Conservation (phyloP, 2,888 invertebrate genomes). For the Caenorhabditis sinica region DNA sequence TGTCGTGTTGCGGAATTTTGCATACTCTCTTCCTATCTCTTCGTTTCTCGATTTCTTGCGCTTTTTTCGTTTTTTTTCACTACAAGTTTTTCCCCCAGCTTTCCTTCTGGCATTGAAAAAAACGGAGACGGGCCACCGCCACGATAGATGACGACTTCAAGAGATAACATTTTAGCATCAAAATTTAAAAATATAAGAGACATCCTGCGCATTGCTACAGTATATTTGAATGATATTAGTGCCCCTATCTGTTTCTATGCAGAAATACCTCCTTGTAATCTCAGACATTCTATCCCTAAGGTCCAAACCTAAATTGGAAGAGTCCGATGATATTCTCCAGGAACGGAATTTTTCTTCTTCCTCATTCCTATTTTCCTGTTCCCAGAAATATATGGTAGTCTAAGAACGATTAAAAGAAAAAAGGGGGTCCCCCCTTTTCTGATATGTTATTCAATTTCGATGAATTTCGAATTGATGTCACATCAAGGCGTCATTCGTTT, state of each 20-base stretch:
- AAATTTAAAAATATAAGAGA: too few species aligned
- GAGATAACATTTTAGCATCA: conserved; percentile 54
- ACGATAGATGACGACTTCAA: conserved; percentile 46
- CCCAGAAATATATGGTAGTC: background rate
- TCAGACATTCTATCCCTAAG: too few species aligned
- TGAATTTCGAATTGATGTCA: conserved; percentile 61
- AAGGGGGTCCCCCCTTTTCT: background rate
- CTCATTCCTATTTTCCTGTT: too few species aligned
- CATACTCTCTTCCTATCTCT: conserved; percentile 63
- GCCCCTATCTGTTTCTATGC: too few species aligned
- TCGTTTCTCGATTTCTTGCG: conserved; percentile 40
- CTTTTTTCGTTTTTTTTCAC: conserved; percentile 37
- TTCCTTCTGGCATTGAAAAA: conserved; percentile 39
- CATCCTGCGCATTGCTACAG: too few species aligned
- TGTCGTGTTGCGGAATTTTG: conserved; percentile 67
- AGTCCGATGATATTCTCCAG: too few species aligned
- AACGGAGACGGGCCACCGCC: conserved; percentile 25
- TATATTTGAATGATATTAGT: too few species aligned
- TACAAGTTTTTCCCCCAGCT: conserved; percentile 39
- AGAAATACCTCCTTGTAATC: too few species aligned
- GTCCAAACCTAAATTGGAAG: too few species aligned
- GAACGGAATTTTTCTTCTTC: too few species aligned
- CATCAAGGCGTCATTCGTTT: background rate
- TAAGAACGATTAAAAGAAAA: background rate
- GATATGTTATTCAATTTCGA: conserved; percentile 68